Evolutionary conservation across 1,140 invertebrate genomes (phyloP).

Genomic region (Drosophila serrata): DNA sequence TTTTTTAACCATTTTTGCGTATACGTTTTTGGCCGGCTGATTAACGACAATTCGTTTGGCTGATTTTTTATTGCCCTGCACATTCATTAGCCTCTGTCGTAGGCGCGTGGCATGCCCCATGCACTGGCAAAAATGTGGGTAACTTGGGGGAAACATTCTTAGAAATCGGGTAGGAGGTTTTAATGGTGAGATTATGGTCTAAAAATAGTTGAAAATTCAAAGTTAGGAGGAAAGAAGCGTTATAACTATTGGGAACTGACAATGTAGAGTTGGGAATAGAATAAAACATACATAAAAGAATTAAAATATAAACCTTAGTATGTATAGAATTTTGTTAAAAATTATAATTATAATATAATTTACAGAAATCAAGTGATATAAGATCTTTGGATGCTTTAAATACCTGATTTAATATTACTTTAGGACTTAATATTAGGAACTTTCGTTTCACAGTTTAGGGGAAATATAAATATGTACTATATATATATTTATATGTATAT

Average conservation of each 20-base stretch:
- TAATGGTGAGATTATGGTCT: background rate
- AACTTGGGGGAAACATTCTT: too few species aligned
- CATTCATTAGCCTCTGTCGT: constrained; percentile 79
- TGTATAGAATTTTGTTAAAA: too few species aligned
- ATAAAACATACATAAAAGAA: background rate
- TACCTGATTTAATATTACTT: background rate
- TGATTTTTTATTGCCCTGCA: constrained; percentile 79
- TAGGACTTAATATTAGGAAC: background rate
- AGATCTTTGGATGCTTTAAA: background rate
- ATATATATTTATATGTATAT: too few species aligned
- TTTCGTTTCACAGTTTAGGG: background rate
- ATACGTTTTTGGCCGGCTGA: constrained; percentile 60
- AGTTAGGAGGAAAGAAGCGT: background rate
- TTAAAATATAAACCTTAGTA: too few species aligned
- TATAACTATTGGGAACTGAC: background rate
- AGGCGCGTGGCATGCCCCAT: constrained; percentile 69
- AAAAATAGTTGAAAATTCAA: rapidly evolving
- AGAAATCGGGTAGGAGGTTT: background rate
- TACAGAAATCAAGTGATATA: too few species aligned
- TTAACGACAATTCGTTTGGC: constrained; percentile 83
- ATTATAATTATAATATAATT: too few species aligned
- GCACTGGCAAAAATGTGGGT: background rate
- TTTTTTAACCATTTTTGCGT: constrained; percentile 11
- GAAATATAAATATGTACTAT: too few species aligned
- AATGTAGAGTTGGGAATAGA: background rate